Conservation (phyloP, 2,797 vertebrate species). For the Carcharodon carcharias region DNA sequence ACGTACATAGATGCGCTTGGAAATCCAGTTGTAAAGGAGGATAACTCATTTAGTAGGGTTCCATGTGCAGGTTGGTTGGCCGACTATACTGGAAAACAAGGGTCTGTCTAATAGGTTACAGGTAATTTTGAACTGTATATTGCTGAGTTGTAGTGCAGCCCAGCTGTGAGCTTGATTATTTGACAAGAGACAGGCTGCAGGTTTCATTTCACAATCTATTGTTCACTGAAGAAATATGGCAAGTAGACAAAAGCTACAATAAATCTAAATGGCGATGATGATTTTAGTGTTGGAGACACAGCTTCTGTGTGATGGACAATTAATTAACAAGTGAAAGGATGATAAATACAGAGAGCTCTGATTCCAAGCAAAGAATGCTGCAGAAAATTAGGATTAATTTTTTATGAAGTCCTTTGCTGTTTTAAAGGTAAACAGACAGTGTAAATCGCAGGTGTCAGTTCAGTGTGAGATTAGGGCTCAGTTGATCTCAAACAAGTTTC, state of each 20-base stretch:
- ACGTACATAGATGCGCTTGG: not conserved
- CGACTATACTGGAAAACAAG: not conserved
- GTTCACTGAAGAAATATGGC: not conserved
- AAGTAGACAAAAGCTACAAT: not conserved
- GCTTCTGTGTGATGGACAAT: not conserved
- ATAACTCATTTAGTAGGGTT: too few relatives aligned
- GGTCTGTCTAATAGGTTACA: not conserved
- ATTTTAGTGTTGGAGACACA: not conserved
- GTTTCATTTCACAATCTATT: not conserved
- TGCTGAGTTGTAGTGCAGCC: not conserved
- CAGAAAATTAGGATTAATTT: constrained; percentile 7
- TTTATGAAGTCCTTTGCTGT: not conserved
- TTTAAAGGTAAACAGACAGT: not conserved
- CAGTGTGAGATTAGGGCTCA: constrained; percentile 19
- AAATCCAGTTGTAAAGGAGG: not conserved
- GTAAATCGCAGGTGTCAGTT: constrained; percentile 4
- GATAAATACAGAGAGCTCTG: not conserved
- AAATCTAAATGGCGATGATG: constrained; percentile 10
- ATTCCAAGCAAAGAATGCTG: not conserved
- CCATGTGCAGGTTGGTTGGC: not conserved
- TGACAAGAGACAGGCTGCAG: not conserved
- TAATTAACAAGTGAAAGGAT: not conserved
- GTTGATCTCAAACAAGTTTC: constrained; percentile 16
- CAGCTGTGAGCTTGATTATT: not conserved
- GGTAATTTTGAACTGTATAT: not conserved